These are phyloP conservation scores for Zosterops pallidus DNA, from an alignment of 2,113 vertebrate species.

Conservation along the genomic window DNA sequence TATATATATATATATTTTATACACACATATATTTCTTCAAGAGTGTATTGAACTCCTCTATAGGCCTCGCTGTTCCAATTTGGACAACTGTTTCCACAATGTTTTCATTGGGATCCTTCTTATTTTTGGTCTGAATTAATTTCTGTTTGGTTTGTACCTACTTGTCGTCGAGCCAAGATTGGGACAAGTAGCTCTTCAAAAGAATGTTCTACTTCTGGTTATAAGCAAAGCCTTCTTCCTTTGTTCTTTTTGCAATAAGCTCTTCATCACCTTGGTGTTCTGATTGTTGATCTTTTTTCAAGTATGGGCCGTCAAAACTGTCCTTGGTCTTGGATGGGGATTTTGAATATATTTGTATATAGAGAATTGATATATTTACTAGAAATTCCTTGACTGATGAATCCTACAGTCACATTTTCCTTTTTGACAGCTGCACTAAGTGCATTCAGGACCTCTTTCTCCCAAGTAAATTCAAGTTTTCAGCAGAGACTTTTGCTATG, in stretches of 20 bases:
- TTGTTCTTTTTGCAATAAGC: neutral
- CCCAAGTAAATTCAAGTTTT: neutral
- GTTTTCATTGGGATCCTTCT: neutral
- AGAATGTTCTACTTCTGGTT: neutral
- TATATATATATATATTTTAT: neutral
- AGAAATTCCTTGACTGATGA: neutral
- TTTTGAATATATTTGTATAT: neutral
- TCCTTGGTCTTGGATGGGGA: neutral
- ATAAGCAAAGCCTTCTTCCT: neutral
- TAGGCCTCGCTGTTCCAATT: neutral
- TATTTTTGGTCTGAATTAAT: neutral
- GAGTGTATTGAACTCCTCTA: neutral
- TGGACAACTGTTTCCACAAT: neutral
- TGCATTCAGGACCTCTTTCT: neutral
- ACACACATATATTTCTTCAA: neutral
- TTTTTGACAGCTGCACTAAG: neutral
- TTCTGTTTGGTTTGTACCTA: neutral
- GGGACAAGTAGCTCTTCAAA: neutral
- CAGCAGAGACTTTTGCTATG: neutral
- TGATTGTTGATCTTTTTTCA: neutral
- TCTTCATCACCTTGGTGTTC: neutral
- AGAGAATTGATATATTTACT: neutral
- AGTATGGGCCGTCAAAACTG: neutral
- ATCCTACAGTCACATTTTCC: neutral
- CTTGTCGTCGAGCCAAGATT: neutral